Percentiles rank a stretch among this genome's conserved stretches.
Conservation (phyloP, 2,888 invertebrate species). For the Zaprionus bogoriensis region DNA sequence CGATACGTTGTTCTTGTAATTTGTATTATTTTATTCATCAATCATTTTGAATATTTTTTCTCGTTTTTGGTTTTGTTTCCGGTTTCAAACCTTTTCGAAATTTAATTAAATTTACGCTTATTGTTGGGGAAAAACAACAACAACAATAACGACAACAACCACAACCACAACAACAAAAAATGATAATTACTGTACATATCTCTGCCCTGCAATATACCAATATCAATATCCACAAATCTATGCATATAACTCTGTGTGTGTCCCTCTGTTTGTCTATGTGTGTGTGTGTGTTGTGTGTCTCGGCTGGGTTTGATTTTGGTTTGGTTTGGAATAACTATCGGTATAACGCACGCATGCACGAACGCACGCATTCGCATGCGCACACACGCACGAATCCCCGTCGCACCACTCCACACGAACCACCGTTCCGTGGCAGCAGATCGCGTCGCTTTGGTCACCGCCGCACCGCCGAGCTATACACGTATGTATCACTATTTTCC, state of each 20-base stretch:
- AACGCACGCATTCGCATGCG: slow-evolving; percentile 33
- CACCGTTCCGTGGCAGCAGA: slow-evolving; percentile 81
- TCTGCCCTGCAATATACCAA: slow-evolving; percentile 25
- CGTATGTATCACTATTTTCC: slow-evolving; percentile 86
- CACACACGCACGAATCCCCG: slow-evolving; percentile 21
- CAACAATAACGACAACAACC: slow-evolving; percentile 18
- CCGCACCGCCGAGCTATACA: slow-evolving; percentile 86
- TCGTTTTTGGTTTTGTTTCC: slow-evolving; percentile 62
- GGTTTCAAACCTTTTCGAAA: slow-evolving; percentile 62
- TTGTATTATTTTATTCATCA: slow-evolving; percentile 58
- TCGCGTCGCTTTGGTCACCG: slow-evolving; percentile 86
- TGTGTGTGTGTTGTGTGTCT: slow-evolving; percentile 52
- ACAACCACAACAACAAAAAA: slow-evolving; percentile 6
- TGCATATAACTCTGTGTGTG: slow-evolving; percentile 17
- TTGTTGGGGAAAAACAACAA: slow-evolving; percentile 23
- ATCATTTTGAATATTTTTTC: slow-evolving; percentile 58
- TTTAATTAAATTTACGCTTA: slow-evolving; percentile 67
- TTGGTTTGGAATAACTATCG: slow-evolving; percentile 50
- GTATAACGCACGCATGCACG: slow-evolving; percentile 36
- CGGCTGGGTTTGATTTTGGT: slow-evolving; percentile 64
- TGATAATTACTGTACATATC: slow-evolving; percentile 63
- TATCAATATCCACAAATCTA: slow-evolving; percentile 24
- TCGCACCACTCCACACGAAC: slow-evolving; percentile 11
- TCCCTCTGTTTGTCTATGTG: slow-evolving; percentile 29
- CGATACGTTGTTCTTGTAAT: slow-evolving; percentile 46